Conservation (phyloP, 2,888 invertebrate species). For the Uloborus plumipes region DNA sequence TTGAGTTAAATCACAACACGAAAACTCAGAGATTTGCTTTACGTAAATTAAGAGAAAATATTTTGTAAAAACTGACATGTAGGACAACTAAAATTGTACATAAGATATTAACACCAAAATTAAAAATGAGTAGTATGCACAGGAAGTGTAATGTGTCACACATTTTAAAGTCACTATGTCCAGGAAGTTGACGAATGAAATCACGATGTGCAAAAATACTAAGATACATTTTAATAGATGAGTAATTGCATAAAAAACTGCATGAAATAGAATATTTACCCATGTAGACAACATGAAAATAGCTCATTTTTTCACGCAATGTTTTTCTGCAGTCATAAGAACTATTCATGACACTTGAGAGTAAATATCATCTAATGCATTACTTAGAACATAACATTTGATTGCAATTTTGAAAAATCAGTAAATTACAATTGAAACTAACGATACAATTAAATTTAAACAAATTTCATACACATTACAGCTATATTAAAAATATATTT, state of each 20-base stretch:
- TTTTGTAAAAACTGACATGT: too few relatives aligned
- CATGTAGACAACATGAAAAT: constrained; percentile 45
- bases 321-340: constrained; percentile 21
- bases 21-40: too few relatives aligned
- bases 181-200: background rate
- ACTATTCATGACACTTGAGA: constrained; percentile 33
- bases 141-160: too few relatives aligned
- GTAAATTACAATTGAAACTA: background rate
- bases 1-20: too few relatives aligned
- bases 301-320: constrained; percentile 37
- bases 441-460: background rate
- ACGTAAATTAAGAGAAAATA: too few relatives aligned
- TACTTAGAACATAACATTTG: background rate
- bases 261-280: constrained; percentile 43
- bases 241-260: background rate
- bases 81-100: too few relatives aligned
- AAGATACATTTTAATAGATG: background rate
- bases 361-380: constrained; percentile 14
- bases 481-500: constrained; percentile 13
- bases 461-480: background rate
- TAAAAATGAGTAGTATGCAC: background rate
- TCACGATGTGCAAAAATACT: background rate
- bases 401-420: background rate
- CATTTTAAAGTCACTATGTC: background rate
- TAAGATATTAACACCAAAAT: background rate